These are phyloP conservation scores for Resseliella maxima DNA, from an alignment of 2,888 invertebrate species.

Conservation along the genomic window DNA sequence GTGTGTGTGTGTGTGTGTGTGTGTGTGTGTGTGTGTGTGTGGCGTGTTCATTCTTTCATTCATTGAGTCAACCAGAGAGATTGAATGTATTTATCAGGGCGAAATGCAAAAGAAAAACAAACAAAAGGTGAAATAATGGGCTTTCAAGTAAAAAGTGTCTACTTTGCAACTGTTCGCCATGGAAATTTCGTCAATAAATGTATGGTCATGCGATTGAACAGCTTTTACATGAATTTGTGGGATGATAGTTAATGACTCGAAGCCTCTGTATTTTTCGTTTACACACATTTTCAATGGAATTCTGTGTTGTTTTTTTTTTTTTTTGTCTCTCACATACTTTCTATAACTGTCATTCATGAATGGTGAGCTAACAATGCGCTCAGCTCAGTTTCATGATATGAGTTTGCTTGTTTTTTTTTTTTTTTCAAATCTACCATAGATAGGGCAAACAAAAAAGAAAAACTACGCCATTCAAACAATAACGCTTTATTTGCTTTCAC, in stretches of 20 bases:
- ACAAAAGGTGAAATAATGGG: conserved; percentile 49
- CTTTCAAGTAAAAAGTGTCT: neutral
- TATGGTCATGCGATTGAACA: neutral
- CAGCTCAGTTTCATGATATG: neutral
- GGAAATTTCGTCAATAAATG: neutral
- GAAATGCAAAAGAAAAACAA: neutral
- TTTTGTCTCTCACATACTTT: too few relatives aligned
- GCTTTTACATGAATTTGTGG: neutral
- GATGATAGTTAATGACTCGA: neutral
- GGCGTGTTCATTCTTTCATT: neutral
- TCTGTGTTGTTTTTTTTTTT: neutral
- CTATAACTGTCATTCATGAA: too few relatives aligned
- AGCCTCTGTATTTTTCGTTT: neutral
- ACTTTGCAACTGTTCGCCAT: neutral
- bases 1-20: neutral
- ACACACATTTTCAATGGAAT: neutral
- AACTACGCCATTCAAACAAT: neutral
- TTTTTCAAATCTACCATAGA: neutral
- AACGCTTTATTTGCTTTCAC: conserved; percentile 24
- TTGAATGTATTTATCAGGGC: conserved; percentile 1
- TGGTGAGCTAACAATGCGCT: neutral
- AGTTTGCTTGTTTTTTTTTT: neutral
- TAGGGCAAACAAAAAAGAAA: neutral
- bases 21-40: neutral
- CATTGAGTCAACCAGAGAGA: too few relatives aligned